Percentiles rank a stretch among this genome's conserved stretches.
These are phyloP conservation scores for Corythaixoides concolor DNA, from an alignment of 2,113 vertebrate species.

Conservation along the genomic window DNA sequence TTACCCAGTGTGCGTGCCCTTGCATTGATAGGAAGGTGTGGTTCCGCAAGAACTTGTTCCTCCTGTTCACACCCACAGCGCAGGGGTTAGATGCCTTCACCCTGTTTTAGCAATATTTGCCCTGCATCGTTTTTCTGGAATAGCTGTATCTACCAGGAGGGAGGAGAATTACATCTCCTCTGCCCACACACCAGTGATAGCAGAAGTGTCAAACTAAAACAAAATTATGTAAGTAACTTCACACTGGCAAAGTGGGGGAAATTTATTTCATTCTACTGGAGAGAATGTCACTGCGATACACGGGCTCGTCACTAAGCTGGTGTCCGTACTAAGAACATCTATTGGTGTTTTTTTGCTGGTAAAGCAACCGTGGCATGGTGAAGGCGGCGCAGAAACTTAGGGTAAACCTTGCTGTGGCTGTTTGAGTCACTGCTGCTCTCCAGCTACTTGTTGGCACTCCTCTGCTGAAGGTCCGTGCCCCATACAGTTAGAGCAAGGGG, in stretches of 20 bases:
- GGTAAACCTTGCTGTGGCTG: background rate
- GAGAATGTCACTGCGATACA: too few species aligned
- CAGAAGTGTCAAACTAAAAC: background rate
- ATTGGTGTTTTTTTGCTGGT: background rate
- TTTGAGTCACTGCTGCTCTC: background rate
- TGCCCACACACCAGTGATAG: rapidly evolving
- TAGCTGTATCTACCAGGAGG: background rate
- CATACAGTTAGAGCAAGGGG: background rate
- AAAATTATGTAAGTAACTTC: background rate
- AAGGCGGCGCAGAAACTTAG: background rate
- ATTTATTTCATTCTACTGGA: background rate
- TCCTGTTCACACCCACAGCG: background rate
- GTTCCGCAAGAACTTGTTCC: background rate
- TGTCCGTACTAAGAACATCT: background rate
- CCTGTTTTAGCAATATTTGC: background rate
- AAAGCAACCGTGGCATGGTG: background rate
- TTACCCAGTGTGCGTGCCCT: background rate
- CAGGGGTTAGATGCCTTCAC: background rate
- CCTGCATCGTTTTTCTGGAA: background rate
- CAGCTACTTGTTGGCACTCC: background rate
- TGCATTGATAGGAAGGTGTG: background rate
- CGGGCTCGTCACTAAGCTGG: background rate
- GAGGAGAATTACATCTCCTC: background rate
- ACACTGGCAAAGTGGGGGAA: background rate
- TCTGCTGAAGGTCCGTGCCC: background rate